Conservation (phyloP, 2,797 vertebrate genomes). For the Cynopterus sphinx region DNA sequence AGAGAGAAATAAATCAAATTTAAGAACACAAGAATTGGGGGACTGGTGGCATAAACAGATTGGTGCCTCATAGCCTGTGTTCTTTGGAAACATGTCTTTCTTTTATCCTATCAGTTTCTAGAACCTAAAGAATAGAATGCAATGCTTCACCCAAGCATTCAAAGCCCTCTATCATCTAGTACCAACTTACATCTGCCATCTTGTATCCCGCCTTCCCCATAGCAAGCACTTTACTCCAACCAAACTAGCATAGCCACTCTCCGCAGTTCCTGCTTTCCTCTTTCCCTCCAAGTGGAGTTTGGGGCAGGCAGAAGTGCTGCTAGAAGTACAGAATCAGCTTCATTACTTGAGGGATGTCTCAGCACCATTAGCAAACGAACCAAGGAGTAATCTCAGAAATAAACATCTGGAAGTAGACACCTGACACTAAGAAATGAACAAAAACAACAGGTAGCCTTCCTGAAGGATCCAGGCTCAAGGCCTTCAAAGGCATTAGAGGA, state of each 20-base stretch:
- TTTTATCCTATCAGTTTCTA: background rate
- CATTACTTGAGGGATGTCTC: background rate
- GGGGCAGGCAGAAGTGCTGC: background rate
- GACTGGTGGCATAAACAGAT: background rate
- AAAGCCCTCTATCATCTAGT: background rate
- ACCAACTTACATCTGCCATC: background rate
- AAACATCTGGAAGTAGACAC: background rate
- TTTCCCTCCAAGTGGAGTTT: background rate
- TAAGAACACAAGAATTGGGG: background rate
- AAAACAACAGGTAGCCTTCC: background rate
- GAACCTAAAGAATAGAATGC: background rate
- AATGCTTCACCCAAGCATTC: background rate
- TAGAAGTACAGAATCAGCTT: background rate
- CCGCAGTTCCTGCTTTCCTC: background rate
- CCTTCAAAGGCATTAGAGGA: background rate
- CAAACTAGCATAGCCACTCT: background rate
- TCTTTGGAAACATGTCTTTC: background rate
- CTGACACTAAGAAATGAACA: background rate
- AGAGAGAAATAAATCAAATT: background rate
- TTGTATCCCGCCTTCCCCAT: background rate
- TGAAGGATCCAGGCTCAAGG: background rate
- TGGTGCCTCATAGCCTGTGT: background rate
- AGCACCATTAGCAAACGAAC: background rate
- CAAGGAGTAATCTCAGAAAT: conserved; percentile 16
- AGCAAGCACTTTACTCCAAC: background rate